These are phyloP conservation scores for Papilio aristodemus DNA, from an alignment of 1,140 invertebrate species.

Conservation along the genomic window DNA sequence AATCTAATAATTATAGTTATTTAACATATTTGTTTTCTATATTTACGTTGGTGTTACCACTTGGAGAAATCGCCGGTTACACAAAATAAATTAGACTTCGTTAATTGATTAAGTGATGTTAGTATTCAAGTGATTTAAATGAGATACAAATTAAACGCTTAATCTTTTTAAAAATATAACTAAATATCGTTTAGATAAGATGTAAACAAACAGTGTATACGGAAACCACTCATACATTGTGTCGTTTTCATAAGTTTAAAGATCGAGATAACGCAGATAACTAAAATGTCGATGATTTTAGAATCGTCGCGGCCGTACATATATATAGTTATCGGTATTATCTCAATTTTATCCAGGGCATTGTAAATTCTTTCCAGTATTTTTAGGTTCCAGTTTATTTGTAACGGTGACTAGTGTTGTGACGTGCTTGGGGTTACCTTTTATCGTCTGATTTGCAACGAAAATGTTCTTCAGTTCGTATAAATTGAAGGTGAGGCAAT, in stretches of 20 bases:
- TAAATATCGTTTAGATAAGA: constrained; percentile 11
- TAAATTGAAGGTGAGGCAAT: constrained; percentile 54
- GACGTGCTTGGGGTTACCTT: not conserved
- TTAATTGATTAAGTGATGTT: not conserved
- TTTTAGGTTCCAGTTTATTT: constrained; percentile 8
- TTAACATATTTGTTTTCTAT: constrained; percentile 10
- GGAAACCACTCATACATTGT: constrained; percentile 2
- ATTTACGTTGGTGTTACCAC: no score
- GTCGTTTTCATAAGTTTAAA: not conserved
- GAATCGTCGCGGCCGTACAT: constrained; percentile 37
- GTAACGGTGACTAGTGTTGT: not conserved
- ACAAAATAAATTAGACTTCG: not conserved
- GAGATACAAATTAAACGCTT: not conserved
- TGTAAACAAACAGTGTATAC: constrained; percentile 10
- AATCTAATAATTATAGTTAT: not conserved
- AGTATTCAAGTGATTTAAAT: not conserved
- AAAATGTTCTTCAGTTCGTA: constrained; percentile 44
- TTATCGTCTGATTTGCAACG: not conserved
- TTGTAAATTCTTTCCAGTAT: constrained; percentile 39
- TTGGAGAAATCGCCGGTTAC: not conserved
- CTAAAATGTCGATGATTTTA: not conserved
- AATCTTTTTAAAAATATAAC: constrained; percentile 11
- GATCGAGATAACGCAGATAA: not conserved
- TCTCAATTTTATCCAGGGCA: constrained; percentile 43
- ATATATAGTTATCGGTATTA: constrained; percentile 38